Base-by-base conservation (phyloP, 1,140 invertebrate genomes). In the Bombus superbus region DNA sequence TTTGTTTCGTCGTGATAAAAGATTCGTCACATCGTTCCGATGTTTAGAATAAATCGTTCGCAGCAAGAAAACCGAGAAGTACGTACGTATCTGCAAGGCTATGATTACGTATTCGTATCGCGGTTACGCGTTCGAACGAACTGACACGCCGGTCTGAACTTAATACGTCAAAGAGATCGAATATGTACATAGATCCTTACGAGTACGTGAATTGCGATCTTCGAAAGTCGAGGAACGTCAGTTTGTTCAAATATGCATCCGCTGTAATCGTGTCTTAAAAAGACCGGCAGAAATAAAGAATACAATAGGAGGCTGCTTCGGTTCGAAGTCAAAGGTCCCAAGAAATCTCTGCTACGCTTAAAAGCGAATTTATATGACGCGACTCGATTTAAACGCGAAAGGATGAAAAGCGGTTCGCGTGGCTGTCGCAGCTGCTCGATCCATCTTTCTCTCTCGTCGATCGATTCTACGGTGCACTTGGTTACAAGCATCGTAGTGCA, bases 391-490 rank as follows among this genome's bases (percentile, higher is more conserved):
- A 82, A 74, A 82, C 64, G 42, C 8, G 44, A 11, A 71, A 22
- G 18, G n/a, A 62, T 35, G 28, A 44, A 81, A 64, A 66, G 53
- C 18, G 53, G 71, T 40, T 75, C 74, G 62, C 62, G 71, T 66
- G 57, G 57, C 32, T 62, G 80, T 59, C 75, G 66, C 25, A 28
- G n/a, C 64, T 77, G 25, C 62, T 42, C 72, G 28, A 32, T 35
- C 47, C 6, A 18, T 38, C 25, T 18, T 32, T 59, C 42, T 40
- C 25, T 59, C 47, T 76, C 47, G 64, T 40, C 81, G 85, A 90
- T 90, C 89, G 82, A 90, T 91, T 77, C 79, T 35, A 72, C 66
- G 80, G 81, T 85, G 83, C 83, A 86, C 79, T 82, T 82, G 28
- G 84, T 76, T 59, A 78, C 77, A 44, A 66, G 76, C 73, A 79